Conservation (phyloP, 2,888 invertebrate genomes). For the Sarcophaga caerulescens region DNA sequence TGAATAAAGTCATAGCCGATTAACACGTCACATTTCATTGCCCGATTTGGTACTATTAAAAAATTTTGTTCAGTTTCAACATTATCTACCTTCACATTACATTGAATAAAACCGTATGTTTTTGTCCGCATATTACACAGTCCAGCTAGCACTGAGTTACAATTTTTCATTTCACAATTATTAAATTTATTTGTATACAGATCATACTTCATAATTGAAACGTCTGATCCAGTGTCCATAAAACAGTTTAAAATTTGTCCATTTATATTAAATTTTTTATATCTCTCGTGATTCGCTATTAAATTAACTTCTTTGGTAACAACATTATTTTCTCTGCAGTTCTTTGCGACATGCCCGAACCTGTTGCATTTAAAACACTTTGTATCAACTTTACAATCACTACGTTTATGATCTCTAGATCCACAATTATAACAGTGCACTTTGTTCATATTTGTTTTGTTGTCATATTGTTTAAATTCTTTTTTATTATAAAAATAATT, state of each 20-base stretch:
- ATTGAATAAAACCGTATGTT: too few species aligned
- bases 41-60: too few species aligned
- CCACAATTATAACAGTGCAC: too few species aligned
- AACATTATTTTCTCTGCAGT: not conserved
- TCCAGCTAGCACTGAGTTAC: too few species aligned
- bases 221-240: not conserved
- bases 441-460: too few species aligned
- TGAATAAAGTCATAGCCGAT: not conserved
- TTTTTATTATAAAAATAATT: too few species aligned
- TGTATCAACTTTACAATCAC: slow-evolving; percentile 18
- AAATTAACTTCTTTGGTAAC: not conserved
- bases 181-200: not conserved
- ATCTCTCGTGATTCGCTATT: not conserved
- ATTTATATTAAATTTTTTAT: not conserved
- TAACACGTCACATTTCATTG: too few species aligned
- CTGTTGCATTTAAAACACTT: slow-evolving; percentile 22
- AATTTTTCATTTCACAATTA: slow-evolving; percentile 1
- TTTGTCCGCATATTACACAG: too few species aligned
- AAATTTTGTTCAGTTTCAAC: too few species aligned
- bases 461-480: too few species aligned
- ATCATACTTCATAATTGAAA: not conserved
- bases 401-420: too few species aligned
- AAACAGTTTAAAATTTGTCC: not conserved
- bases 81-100: too few species aligned
- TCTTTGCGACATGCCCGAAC: not conserved